phyloP scores from a whole-genome alignment of 2,888 invertebrate species.

The Myopa testacea region DNA sequence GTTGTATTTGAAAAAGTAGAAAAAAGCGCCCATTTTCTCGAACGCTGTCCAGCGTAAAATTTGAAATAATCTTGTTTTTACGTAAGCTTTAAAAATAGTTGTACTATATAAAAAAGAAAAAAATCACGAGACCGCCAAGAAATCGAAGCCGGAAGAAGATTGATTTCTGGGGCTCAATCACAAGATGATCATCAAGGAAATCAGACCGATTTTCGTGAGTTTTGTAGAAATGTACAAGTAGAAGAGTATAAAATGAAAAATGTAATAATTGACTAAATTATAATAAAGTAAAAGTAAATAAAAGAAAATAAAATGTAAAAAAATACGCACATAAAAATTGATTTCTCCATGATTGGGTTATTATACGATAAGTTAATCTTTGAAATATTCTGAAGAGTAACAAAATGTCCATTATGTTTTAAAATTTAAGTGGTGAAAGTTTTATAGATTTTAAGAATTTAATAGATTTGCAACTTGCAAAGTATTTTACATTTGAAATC shows the following conservation, averaged over 20 bases:
- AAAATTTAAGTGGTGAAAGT: no score
- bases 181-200: neutral
- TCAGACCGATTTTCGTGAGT: neutral
- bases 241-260: slow-evolving; percentile 9
- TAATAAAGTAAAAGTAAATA: neutral
- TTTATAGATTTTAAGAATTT: no score
- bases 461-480: no score
- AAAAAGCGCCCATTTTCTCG: neutral
- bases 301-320: slow-evolving; percentile 2
- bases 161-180: neutral
- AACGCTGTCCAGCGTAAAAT: neutral
- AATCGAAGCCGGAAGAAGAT: neutral
- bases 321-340: neutral
- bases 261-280: slow-evolving; percentile 5
- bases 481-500: no score
- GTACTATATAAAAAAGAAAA: neutral
- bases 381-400: no score
- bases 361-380: no score
- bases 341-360: neutral
- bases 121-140: neutral
- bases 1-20: slow-evolving; percentile 10
- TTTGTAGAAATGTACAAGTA: slow-evolving; percentile 33
- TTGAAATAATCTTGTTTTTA: neutral
- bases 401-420: no score
- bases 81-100: slow-evolving; percentile 9